A percentile compares a stretch with the other conserved stretches of the same genome.
Evolutionary conservation across 2,113 vertebrate species (phyloP).

Genomic region (Varanus komodoensis): DNA sequence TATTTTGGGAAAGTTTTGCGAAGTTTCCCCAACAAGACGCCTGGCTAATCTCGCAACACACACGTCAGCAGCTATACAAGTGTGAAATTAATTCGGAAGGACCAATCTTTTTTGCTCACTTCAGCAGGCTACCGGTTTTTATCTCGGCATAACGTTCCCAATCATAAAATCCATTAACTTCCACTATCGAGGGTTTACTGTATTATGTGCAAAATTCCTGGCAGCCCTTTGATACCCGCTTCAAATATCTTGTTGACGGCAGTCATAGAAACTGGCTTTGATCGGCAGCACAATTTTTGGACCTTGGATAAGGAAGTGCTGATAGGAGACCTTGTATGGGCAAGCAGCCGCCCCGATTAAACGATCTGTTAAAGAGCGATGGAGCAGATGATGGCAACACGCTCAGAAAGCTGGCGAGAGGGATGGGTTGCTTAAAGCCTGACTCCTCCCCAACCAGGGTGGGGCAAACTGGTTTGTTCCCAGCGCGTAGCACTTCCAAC

Average conservation of each 20-base stretch:
- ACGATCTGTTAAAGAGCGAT: not conserved
- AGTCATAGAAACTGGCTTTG: slow-evolving; percentile 65
- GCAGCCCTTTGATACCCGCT: slow-evolving; percentile 67
- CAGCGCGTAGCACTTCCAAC: not conserved
- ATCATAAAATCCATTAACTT: slow-evolving; percentile 67
- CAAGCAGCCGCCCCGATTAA: slow-evolving; percentile 37
- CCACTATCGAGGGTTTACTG: slow-evolving; percentile 69
- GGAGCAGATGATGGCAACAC: not conserved
- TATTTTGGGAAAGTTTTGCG: slow-evolving; percentile 68
- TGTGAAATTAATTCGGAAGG: slow-evolving; percentile 73
- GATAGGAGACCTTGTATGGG: slow-evolving; percentile 63
- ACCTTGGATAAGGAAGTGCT: slow-evolving; percentile 53
- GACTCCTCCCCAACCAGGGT: not conserved
- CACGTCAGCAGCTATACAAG: slow-evolving; percentile 56
- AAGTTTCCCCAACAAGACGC: slow-evolving; percentile 65
- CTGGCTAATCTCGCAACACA: slow-evolving; percentile 60
- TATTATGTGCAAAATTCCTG: slow-evolving; percentile 65
- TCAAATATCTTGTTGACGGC: slow-evolving; percentile 62
- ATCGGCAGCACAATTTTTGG: slow-evolving; percentile 63
- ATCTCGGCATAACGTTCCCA: slow-evolving; percentile 69
- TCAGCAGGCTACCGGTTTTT: slow-evolving; percentile 66
- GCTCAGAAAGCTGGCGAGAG: not conserved
- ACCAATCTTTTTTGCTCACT: slow-evolving; percentile 40
- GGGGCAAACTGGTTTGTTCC: not conserved
- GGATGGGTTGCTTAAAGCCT: not conserved